These are phyloP conservation scores for Euglossa dilemma DNA, from an alignment of 1,140 invertebrate genomes.

Conservation along the genomic window DNA sequence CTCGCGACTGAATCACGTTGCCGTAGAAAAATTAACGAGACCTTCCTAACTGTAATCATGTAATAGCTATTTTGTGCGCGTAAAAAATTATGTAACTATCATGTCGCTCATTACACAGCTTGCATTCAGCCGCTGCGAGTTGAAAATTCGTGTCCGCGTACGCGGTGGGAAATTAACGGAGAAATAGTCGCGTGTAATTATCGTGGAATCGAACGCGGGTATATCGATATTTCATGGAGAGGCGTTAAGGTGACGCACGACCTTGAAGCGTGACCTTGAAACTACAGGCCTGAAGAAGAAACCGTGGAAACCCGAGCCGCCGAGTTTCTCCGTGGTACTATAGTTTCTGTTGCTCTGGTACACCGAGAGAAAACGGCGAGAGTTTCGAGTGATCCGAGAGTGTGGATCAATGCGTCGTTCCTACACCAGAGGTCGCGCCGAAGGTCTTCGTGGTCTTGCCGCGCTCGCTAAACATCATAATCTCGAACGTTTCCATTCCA, in stretches of 20 bases:
- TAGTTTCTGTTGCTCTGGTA: neutral
- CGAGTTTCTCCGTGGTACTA: constrained; percentile 12
- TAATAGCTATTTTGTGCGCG: constrained; percentile 14
- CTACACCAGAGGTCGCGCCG: constrained; percentile 29
- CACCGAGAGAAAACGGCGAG: constrained; percentile 17
- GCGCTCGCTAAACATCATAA: constrained; percentile 1
- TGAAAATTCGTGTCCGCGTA: neutral
- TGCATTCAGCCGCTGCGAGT: neutral
- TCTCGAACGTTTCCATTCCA: neutral
- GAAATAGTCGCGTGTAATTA: accelerated
- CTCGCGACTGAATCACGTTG: constrained; percentile 4
- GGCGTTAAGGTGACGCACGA: neutral
- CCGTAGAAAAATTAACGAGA: constrained; percentile 34
- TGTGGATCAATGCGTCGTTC: constrained; percentile 33
- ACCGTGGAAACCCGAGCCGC: neutral
- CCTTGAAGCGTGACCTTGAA: constrained; percentile 20
- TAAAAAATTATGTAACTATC: constrained; percentile 27
- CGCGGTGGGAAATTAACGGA: neutral
- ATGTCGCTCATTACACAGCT: neutral
- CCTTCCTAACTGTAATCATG: constrained; percentile 36
- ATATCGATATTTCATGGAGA: neutral
- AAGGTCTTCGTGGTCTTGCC: constrained; percentile 32
- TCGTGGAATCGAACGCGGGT: no score
- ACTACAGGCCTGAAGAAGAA: neutral
- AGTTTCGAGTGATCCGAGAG: constrained; percentile 36